Conservation (phyloP, 2,797 vertebrate species). For the Otolemur crassicaudatus region DNA sequence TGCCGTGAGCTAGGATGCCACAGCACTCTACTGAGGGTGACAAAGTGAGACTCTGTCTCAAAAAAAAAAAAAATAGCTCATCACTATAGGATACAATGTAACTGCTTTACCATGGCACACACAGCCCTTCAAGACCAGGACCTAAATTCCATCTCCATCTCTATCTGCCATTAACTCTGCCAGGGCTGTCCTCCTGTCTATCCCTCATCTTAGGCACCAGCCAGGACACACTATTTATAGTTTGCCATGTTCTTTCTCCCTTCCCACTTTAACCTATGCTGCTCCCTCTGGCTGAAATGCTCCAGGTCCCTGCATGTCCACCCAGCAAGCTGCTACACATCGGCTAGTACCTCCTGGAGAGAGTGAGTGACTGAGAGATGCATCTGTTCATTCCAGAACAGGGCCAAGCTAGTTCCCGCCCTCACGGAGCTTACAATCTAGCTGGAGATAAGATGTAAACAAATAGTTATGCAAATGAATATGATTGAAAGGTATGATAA, state of each 20-base stretch:
- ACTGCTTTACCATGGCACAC: background rate
- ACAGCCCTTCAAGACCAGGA: background rate
- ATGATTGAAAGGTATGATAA: constrained; percentile 5
- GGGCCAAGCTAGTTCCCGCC: background rate
- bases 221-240: background rate
- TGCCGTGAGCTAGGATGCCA: too few relatives aligned
- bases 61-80: background rate
- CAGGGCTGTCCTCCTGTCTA: background rate
- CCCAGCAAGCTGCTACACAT: background rate
- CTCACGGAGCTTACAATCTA: background rate
- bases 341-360: background rate
- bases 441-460: background rate
- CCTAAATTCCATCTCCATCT: background rate
- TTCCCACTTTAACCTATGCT: background rate
- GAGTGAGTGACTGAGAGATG: background rate
- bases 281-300: background rate
- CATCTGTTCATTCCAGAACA: background rate
- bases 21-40: too few relatives aligned
- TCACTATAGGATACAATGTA: background rate
- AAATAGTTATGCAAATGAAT: constrained; percentile 48
- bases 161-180: background rate
- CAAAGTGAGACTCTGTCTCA: too few relatives aligned
- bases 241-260: background rate
- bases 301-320: background rate
- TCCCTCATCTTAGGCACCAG: background rate